Evolutionary conservation across 2,113 vertebrate species (phyloP).

Genomic region (Tragulus kanchil): DNA sequence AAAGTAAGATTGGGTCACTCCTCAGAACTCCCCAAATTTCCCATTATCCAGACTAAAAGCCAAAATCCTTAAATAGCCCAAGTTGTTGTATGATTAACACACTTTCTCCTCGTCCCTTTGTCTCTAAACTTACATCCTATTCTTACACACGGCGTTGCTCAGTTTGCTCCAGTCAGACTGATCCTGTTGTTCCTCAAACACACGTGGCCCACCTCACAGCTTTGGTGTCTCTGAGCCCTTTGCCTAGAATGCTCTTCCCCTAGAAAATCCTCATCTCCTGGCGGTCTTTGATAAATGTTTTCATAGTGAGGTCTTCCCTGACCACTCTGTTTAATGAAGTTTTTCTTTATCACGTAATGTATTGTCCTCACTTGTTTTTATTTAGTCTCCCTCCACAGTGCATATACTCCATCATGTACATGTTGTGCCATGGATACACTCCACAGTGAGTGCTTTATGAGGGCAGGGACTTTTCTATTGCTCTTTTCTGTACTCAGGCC

Average conservation of each 20-base stretch:
- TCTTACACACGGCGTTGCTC: neutral
- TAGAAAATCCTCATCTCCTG: neutral
- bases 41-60: neutral
- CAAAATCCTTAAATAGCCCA: neutral
- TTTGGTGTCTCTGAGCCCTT: neutral
- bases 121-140: neutral
- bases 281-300: neutral
- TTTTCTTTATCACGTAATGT: neutral
- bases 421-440: neutral
- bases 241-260: neutral
- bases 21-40: neutral
- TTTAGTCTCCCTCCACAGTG: neutral
- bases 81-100: neutral
- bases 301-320: neutral
- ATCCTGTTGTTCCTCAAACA: neutral
- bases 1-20: neutral
- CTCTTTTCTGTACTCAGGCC: neutral
- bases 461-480: neutral
- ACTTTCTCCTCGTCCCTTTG: neutral
- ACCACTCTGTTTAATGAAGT: neutral
- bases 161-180: neutral
- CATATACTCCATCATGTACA: neutral
- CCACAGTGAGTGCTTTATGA: neutral
- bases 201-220: neutral
- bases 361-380: neutral